A percentile compares a stretch with the other conserved stretches of the same genome.
Evolutionary conservation across 1,140 invertebrate genomes (phyloP).

Genomic region (Lepidurus couesii): DNA sequence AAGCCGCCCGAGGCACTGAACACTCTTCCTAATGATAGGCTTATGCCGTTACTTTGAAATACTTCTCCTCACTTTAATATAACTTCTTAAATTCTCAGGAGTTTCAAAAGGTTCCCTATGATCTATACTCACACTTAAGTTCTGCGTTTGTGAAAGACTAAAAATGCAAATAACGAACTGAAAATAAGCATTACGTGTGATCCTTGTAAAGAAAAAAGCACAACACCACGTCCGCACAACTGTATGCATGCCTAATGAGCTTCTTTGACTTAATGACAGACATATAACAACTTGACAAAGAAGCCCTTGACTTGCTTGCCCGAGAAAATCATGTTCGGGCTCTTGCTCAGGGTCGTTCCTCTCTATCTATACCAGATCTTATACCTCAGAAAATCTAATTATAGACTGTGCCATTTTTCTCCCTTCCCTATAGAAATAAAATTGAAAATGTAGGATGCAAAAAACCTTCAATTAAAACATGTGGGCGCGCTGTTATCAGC

Average conservation of each 20-base stretch:
- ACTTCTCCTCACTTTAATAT: no score
- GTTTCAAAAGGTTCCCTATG: no score
- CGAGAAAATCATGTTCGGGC: neutral
- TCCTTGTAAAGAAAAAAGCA: neutral
- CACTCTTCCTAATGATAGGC: neutral
- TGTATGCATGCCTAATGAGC: neutral
- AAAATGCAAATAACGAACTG: no score
- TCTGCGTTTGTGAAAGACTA: no score
- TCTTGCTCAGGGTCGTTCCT: neutral
- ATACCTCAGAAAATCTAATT: neutral
- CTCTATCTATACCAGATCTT: neutral
- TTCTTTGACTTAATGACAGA: slow-evolving; percentile 12
- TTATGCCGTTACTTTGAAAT: neutral
- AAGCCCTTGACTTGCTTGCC: slow-evolving; percentile 18
- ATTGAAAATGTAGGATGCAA: neutral
- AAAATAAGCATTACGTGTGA: neutral
- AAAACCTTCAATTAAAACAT: neutral
- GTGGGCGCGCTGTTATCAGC: neutral
- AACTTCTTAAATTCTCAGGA: no score
- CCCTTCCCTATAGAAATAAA: no score
- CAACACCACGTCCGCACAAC: neutral
- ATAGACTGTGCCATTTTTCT: neutral
- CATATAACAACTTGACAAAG: neutral
- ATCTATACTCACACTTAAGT: no score
- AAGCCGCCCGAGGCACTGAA: neutral